Evolutionary conservation across 53 echinoderm and acorn worm genomes (phyloP).

Genomic region (Glandiceps talaboti): DNA sequence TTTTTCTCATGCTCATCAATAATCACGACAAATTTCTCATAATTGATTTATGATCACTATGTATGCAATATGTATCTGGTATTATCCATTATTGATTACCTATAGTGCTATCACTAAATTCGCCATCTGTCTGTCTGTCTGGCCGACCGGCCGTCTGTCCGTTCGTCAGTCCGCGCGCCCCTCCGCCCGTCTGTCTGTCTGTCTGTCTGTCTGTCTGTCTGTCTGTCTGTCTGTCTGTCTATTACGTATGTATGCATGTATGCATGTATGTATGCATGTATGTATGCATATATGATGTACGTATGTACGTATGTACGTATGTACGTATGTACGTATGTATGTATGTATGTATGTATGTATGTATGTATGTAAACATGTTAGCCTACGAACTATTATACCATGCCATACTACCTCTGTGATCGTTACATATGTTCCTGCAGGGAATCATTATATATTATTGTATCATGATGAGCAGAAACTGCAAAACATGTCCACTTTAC

Average conservation of each 20-base stretch:
- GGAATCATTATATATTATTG: no score
- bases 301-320: constrained; percentile 15
- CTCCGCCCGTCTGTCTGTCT: constrained; percentile 5
- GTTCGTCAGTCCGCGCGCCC: constrained; percentile 8
- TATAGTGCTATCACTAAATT: no score
- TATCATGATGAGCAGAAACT: no score
- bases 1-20: no score
- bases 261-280: constrained; percentile 2
- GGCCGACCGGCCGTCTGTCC: constrained; percentile 2
- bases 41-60: no score
- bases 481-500: no score
- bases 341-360: constrained; percentile 4
- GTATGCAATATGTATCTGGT: no score
- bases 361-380: constrained; percentile 3
- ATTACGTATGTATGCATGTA: background rate
- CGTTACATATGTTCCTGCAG: no score
- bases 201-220: constrained; percentile 3
- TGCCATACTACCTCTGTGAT: no score
- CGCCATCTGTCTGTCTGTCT: background rate
- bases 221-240: background rate
- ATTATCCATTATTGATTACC: no score
- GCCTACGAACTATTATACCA: no score
- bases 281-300: background rate
- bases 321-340: constrained; percentile 4
- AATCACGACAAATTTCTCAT: no score